Base-by-base conservation (phyloP, 2,888 invertebrate genomes). In the Ormyrus nitidulus region DNA sequence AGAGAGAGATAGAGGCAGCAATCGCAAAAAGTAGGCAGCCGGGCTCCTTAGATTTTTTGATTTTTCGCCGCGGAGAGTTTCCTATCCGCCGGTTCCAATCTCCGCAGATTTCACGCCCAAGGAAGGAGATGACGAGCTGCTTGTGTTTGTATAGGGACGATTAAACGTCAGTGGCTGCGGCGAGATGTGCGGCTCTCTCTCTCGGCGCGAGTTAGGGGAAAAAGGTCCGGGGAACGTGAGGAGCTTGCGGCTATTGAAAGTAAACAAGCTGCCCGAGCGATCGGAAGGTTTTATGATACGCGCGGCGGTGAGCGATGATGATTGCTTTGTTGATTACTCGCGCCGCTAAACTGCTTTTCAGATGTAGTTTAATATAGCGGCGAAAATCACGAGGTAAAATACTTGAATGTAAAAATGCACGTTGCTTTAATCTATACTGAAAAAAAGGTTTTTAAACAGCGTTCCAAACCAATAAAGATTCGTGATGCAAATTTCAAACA, bases 21-120 rank as follows among this genome's bases (percentile, higher is more conserved):
- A 34, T 34, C 34, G 34, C 34, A 34, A 34, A 34, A 34, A 34
- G 34, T 4, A 34, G 34, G 34, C 34, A 62, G 34, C 62, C 19
- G 9, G 46, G 62, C 10, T 9, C 56, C 34, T 62, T 44, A 62
- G 62, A 62, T 72, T 78, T 78, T 34, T 34, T 34, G 34, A 68
- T 73, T 78, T 65, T 71, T 71, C 59, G 64, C 10, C 58, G n/a
- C 8, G 44, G 6, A 9, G 49, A 68, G 9, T 68, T 53, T 62
- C 8, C 54, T 74, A 62, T 61, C 79, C n/a, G 13, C 56, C 49
- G 19, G 10, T 34, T 34, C 56, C 70, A 79, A 79, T 79, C 73
- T 51, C 54, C 56, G 19, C 64, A 11, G 69, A 79, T 79, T 79
- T 79, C 79, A 79, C 79, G 79, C 69, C 54, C 13, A 7, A 51